phyloP scores from a whole-genome alignment of 2,888 invertebrate genomes.

The Ferdinandea cuprea region DNA sequence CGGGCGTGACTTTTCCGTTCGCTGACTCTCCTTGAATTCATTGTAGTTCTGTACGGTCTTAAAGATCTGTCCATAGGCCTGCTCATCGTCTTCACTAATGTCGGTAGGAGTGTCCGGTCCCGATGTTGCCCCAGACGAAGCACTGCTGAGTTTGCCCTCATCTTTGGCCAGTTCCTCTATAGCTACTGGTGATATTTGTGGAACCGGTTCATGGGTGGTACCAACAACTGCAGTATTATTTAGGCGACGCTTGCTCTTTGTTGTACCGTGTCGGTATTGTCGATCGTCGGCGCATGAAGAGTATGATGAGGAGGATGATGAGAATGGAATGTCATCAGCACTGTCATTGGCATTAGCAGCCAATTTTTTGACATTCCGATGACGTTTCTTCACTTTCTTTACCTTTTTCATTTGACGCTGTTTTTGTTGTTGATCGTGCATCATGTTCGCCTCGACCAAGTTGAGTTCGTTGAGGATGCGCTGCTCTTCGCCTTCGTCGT shows the following conservation, averaged over 20 bases:
- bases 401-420: slow-evolving; percentile 70
- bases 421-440: slow-evolving; percentile 64
- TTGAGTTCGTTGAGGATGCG: slow-evolving; percentile 71
- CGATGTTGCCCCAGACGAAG: slow-evolving; percentile 93
- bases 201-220: slow-evolving; percentile 19
- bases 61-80: slow-evolving; percentile 51
- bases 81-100: slow-evolving; percentile 86
- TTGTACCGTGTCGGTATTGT: background rate
- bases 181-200: background rate
- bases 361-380: slow-evolving; percentile 45
- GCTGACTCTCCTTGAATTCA: slow-evolving; percentile 59
- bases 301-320: slow-evolving; percentile 81
- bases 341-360: slow-evolving; percentile 58
- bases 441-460: slow-evolving; percentile 51
- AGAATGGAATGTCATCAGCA: slow-evolving; percentile 70
- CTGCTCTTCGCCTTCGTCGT: slow-evolving; percentile 77
- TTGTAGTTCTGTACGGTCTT: slow-evolving; percentile 70
- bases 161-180: slow-evolving; percentile 59
- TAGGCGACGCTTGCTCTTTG: slow-evolving; percentile 24
- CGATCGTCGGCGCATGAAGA: slow-evolving; percentile 83
- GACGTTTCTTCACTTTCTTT: slow-evolving; percentile 77
- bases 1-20: slow-evolving; percentile 6
- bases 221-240: slow-evolving; percentile 3
- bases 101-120: slow-evolving; percentile 93
- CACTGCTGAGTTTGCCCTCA: slow-evolving; percentile 83